Conservation (phyloP, 2,888 invertebrate genomes). For the Mamestra brassicae region DNA sequence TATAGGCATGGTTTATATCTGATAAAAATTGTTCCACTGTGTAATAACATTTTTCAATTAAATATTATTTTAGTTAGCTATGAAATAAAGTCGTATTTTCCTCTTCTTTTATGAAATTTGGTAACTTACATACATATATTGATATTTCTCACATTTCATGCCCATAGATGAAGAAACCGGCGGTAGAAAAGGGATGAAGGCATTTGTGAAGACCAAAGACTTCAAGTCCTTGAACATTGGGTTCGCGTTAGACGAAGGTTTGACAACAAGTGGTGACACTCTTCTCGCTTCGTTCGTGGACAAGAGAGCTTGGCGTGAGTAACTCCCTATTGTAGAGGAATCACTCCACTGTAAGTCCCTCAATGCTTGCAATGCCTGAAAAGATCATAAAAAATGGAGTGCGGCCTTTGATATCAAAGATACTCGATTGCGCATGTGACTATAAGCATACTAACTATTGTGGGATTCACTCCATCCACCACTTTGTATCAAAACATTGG, state of each 20-base stretch:
- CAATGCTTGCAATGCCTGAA: not conserved
- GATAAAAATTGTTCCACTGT: too few species aligned
- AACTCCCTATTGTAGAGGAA: not conserved
- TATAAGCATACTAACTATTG: not conserved
- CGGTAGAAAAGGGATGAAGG: constrained; percentile 94
- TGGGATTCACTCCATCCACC: not conserved
- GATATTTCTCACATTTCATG: not conserved
- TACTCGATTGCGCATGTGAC: not conserved
- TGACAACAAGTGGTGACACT: constrained; percentile 90
- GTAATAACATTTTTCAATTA: too few species aligned
- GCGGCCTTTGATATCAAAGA: not conserved
- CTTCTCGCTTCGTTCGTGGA: constrained; percentile 93
- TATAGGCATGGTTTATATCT: too few species aligned
- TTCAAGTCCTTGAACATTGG: constrained; percentile 95
- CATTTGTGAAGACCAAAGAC: constrained; percentile 92
- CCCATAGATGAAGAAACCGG: constrained; percentile 95
- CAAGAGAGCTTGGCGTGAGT: constrained; percentile 95
- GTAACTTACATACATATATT: too few species aligned
- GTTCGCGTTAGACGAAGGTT: constrained; percentile 96
- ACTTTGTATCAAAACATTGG: not conserved
- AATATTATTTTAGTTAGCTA: too few species aligned
- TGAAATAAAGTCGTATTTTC: too few species aligned
- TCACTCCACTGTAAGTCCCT: not conserved
- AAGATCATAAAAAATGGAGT: constrained; percentile 1
- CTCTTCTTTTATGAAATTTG: too few species aligned